Evolutionary conservation across 1,140 invertebrate species (phyloP).

Genomic region (Tetranychus cinnabarinus): DNA sequence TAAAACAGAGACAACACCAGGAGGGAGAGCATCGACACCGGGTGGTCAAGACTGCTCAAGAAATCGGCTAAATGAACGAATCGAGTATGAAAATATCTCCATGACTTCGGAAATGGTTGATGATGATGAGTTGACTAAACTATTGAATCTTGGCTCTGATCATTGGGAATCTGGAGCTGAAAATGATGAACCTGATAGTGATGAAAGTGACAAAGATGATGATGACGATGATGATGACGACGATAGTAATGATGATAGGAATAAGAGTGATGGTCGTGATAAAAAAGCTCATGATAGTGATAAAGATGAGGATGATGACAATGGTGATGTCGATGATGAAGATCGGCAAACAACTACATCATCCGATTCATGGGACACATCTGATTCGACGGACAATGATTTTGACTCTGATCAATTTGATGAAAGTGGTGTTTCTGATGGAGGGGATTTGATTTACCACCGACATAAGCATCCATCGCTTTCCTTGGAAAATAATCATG

Average conservation of each 20-base stretch:
- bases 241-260: too few relatives aligned
- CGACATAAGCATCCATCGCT: background rate
- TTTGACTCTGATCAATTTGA: conserved; percentile 2
- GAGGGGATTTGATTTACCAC: background rate
- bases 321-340: background rate
- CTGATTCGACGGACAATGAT: conserved; percentile 2
- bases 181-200: background rate
- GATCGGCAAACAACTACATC: background rate
- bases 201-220: background rate
- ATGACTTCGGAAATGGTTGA: background rate
- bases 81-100: conserved; percentile 6
- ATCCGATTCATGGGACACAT: background rate
- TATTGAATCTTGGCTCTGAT: background rate
- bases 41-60: background rate
- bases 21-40: background rate
- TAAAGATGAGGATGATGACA: background rate
- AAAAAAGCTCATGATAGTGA: background rate
- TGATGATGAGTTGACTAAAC: conserved; percentile 1
- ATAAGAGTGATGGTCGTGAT: background rate
- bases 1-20: background rate
- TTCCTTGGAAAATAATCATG: too few relatives aligned
- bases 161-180: conserved; percentile 1
- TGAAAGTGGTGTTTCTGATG: background rate
- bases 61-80: conserved; percentile 5
- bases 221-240: too few relatives aligned